These are phyloP conservation scores for Chascanopsetta lugubris DNA, from an alignment of 2,113 vertebrate species.

Conservation along the genomic window DNA sequence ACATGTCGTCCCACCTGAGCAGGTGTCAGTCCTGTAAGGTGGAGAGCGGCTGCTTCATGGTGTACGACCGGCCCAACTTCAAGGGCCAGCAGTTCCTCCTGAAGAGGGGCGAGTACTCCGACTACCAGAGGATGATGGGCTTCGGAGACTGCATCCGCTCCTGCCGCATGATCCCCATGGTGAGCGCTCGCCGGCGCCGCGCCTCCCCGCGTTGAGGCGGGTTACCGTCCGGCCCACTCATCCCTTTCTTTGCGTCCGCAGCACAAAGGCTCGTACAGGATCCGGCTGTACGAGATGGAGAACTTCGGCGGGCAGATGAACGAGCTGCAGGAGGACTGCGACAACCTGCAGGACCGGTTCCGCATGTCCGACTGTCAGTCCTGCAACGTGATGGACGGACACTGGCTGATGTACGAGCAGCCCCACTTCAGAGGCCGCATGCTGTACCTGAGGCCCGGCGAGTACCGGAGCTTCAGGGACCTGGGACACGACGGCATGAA, in stretches of 20 bases:
- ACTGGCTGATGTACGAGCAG: slow-evolving; percentile 82
- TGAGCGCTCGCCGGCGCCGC: no score
- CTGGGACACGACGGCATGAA: slow-evolving; percentile 56
- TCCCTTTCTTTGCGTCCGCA: slow-evolving; percentile 8
- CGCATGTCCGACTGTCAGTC: slow-evolving; percentile 67
- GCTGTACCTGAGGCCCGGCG: slow-evolving; percentile 74
- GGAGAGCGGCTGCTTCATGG: slow-evolving; percentile 82
- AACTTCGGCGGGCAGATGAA: slow-evolving; percentile 57
- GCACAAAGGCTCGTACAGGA: slow-evolving; percentile 67
- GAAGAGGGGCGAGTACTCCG: slow-evolving; percentile 48
- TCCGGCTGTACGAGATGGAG: slow-evolving; percentile 70
- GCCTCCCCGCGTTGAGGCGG: no score
- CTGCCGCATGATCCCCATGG: slow-evolving; percentile 71
- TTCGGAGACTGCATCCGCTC: slow-evolving; percentile 72
- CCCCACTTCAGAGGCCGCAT: slow-evolving; percentile 73
- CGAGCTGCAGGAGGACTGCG: slow-evolving; percentile 61
- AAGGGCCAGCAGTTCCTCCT: slow-evolving; percentile 63
- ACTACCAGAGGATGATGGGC: slow-evolving; percentile 64
- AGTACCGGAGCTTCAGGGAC: slow-evolving; percentile 73
- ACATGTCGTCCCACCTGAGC: slow-evolving; percentile 79
- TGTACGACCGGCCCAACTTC: slow-evolving; percentile 75
- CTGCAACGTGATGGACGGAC: slow-evolving; percentile 80
- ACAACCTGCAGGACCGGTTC: slow-evolving; percentile 58
- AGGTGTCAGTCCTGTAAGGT: slow-evolving; percentile 78
- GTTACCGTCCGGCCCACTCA: not conserved